A percentile compares a stretch with the other conserved stretches of the same genome.
Conservation (phyloP, 2,888 invertebrate species). For the Drosophila hamatofila region DNA sequence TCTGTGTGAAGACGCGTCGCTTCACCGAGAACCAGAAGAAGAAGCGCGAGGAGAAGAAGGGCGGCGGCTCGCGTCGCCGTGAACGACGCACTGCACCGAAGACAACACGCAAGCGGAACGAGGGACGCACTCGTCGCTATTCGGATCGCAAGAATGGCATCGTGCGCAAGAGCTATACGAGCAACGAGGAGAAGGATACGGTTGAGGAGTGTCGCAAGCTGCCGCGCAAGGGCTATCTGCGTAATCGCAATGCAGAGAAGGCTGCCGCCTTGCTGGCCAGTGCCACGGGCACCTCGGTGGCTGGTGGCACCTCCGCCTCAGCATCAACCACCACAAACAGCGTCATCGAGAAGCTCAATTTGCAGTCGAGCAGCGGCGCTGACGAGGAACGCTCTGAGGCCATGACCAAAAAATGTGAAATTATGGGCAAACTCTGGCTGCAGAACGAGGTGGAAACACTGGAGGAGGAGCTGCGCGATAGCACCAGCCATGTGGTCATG, state of each 20-base stretch:
- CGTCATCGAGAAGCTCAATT: constrained; percentile 79
- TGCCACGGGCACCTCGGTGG: constrained; percentile 71
- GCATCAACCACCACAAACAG: constrained; percentile 83
- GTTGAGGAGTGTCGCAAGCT: constrained; percentile 84
- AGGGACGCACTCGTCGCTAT: constrained; percentile 84
- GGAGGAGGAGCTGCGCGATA: constrained; percentile 88
- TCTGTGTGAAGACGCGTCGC: constrained; percentile 83
- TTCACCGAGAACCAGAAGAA: constrained; percentile 84
- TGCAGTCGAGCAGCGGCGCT: constrained; percentile 84
- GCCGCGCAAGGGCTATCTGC: constrained; percentile 84
- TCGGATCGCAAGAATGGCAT: constrained; percentile 84
- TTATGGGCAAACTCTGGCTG: constrained; percentile 96
- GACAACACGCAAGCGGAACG: constrained; percentile 82
- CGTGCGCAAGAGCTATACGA: constrained; percentile 84
- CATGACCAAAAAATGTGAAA: constrained; percentile 83
- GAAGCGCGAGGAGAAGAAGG: constrained; percentile 84
- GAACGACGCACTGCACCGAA: constrained; percentile 83
- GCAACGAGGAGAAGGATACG: constrained; percentile 85
- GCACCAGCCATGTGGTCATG: constrained; percentile 86
- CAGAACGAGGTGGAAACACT: constrained; percentile 94
- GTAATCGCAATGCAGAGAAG: constrained; percentile 84
- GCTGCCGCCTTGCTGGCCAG: constrained; percentile 67
- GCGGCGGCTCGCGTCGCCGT: constrained; percentile 79
- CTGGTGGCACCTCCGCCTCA: constrained; percentile 79
- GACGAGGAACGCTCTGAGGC: constrained; percentile 85